Evolutionary conservation across 2,113 vertebrate genomes (phyloP), one percentile per base, ranked within the genome.

Genomic region (Dicrurus megarhynchus): DNA sequence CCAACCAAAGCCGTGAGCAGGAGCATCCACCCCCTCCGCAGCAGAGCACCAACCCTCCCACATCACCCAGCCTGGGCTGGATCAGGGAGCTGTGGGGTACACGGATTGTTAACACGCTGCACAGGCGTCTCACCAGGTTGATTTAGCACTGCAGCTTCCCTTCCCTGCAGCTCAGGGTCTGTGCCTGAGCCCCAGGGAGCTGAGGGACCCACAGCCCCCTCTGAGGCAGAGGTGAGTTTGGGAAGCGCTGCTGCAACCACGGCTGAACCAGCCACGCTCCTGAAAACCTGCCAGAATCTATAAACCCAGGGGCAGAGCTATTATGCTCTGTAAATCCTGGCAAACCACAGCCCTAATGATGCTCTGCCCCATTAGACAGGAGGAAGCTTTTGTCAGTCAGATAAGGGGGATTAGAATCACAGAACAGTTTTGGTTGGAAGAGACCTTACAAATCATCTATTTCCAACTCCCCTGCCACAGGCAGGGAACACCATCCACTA

Each of bases 31-130:
- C 24, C n/a, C 13, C 37, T 49, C 57, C 1, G 2, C 71, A 37
- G 77, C 0, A 3, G 1, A 32, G 49, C 28, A 7, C 6, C 0
- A 0, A n/a, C n/a, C n/a, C 7, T 37, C 33, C 30, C 6, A 0
- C 4, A 47, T 16, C 42, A 28, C 35, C 35, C 55, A 55, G 7
- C 11, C 15, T 7, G 9, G 70, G 53, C 15, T 26, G 49, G 7
- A 7, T 4, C 47, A n/a, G 55, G 50, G 42, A 15, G 64, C 6
- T 44, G 8, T 55, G 47, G 59, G 35, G 35, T 60, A 67, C 18
- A 57, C 1, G 5, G 42, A 23, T 15, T 0, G 1, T 13, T 61
- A 46, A 53, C 7, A 4, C 13, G 1, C 39, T n/a, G 52, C 74
- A 55, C 39, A 55, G 50, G 27, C 16, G 19, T 26, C 69, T 65